phyloP scores from a whole-genome alignment of 1,140 invertebrate genomes.

The Drosophila tristis region DNA sequence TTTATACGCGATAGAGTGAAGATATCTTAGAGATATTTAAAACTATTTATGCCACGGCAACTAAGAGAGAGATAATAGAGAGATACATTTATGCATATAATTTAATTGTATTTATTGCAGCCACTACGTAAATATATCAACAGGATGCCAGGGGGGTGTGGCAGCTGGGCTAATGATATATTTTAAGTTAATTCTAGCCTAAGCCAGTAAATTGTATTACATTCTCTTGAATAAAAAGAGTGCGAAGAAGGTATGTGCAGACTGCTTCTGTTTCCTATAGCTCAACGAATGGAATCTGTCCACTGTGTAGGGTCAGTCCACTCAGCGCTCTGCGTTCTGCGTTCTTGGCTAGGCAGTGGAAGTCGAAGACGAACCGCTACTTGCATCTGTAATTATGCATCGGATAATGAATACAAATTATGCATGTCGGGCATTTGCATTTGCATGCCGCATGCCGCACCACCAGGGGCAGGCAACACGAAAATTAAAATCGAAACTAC shows the following conservation, averaged over 20 bases:
- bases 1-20: neutral
- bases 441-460: constrained; percentile 22
- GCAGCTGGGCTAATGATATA: constrained; percentile 54
- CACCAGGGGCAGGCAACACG: constrained; percentile 50
- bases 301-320: no score
- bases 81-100: neutral
- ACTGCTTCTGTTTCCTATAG: neutral
- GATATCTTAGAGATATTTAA: constrained; percentile 13
- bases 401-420: constrained; percentile 81
- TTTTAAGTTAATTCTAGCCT: constrained; percentile 58
- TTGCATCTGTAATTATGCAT: constrained; percentile 72
- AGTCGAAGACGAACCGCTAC: constrained; percentile 5
- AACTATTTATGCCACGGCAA: constrained; percentile 34
- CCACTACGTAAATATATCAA: constrained; percentile 10
- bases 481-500: constrained; percentile 81
- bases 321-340: no score
- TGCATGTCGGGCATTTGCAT: constrained; percentile 66
- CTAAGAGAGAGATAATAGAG: no score
- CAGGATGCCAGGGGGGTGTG: neutral
- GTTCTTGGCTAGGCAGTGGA: no score
- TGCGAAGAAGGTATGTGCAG: constrained; percentile 38
- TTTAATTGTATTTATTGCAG: constrained; percentile 55
- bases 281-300: no score
- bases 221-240: constrained; percentile 60
- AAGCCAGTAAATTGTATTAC: constrained; percentile 43